Conservation (phyloP, 2,797 vertebrate species). For the Coregonus suidteri region DNA sequence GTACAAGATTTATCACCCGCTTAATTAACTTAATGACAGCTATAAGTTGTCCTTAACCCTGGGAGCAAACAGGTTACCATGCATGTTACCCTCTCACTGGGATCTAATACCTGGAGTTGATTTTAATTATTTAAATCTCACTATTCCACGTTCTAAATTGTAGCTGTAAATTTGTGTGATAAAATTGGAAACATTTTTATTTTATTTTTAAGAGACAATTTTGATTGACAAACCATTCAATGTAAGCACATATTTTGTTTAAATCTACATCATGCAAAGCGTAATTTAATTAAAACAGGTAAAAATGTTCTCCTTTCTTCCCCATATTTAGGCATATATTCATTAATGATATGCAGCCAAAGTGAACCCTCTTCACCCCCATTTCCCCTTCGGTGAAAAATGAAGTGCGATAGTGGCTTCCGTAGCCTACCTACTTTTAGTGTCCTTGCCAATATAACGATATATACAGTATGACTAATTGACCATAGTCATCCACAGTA, state of each 20-base stretch:
- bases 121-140: conserved; percentile 50
- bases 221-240: not conserved
- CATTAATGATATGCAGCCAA: conserved; percentile 66
- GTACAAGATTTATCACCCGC: conserved; percentile 61
- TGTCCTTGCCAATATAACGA: conserved; percentile 84
- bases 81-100: not conserved
- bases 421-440: conserved; percentile 58
- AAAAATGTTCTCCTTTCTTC: not conserved
- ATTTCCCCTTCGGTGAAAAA: conserved; percentile 71
- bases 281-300: not conserved
- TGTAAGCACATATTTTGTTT: not conserved
- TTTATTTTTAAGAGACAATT: not conserved
- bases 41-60: conserved; percentile 67
- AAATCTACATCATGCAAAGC: not conserved
- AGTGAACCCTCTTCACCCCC: conserved; percentile 57
- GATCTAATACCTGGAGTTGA: conserved; percentile 1
- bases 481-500: conserved; percentile 53
- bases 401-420: conserved; percentile 73
- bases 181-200: not conserved
- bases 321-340: conserved; percentile 23
- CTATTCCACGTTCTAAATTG: conserved; percentile 12
- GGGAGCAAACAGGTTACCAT: conserved; percentile 49
- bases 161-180: not conserved
- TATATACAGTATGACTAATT: conserved; percentile 73
- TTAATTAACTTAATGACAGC: conserved; percentile 69